Base-by-base conservation (phyloP, 2,888 invertebrate species). In the Tiliacea aurago region DNA sequence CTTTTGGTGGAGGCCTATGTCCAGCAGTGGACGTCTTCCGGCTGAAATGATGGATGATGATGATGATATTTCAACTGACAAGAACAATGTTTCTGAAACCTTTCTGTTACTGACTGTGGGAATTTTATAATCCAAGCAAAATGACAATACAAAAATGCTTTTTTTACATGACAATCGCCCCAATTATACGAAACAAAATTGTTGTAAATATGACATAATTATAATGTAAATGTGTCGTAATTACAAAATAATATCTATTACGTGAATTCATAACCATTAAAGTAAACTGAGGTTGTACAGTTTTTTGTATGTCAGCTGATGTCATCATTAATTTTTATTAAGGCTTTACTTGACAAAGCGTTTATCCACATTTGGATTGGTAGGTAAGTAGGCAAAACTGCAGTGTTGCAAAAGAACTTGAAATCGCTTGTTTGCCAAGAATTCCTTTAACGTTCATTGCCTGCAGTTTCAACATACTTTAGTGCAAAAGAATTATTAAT, bases 361-460 rank as follows among this genome's bases (percentile, higher is more conserved):
- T 71, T 68, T 67, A 66, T 62, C 78, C 76, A 80, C 67, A 72
- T 87, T 88, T 83, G 84, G 83, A 63, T 70, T 67, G 66, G 66
- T 73, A 82, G 64, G 66, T 73, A 82, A 75, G 81, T 83, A 74
- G 81, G 79, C 76, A 85, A 84, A 85, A 84, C 68, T 83, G 86
- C 86, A 86, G 41, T 81, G 70, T 84, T 86, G 82, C 84, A 83
- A 87, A 80, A 88, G 62, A 61, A 65, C 76, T 74, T 67, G 77
- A 63, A 59, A 82, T 78, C 70, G 80, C 74, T 76, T 73, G 71
- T 73, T 79, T 78, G 74, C 66, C 49, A 86, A 84, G 76, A 86
- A 77, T 75, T 70, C 70, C 71, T 84, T 79, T 61, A 74, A 33
- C 78, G 71, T 82, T 69, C 65, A 74, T 77, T 78, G 65, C 62